Evolutionary conservation across 2,113 vertebrate genomes (phyloP), one percentile per base, ranked within the genome.

Genomic region (Thinocorus orbignyianus): DNA sequence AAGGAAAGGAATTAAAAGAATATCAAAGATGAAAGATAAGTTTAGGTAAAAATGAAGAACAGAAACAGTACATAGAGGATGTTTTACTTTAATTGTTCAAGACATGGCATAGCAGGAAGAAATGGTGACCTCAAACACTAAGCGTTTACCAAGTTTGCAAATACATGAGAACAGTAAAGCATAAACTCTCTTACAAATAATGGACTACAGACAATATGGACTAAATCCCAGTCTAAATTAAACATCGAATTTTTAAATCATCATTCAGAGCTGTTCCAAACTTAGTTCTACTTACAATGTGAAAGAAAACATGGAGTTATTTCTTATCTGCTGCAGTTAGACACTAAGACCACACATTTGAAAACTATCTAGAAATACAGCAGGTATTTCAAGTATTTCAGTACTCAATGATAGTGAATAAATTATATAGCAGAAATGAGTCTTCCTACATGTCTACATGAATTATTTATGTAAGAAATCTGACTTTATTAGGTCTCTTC

Each of bases 201-300:
- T 23, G n/a, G n/a, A 33, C 9, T 46, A 61, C 48, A 61, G 90
- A 82, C 57, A 77, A 72, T 65, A 82, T 66, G 62, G 81, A 85
- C 62, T 80, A 65, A 80, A 89, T 54, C 52, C 70, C 84, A 80
- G 70, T 37, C 70, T 89, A 94, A 72, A 87, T 86, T 69, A 93
- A 95, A 94, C 58, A 77, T 31, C 49, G 65, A 9, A 65, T 71
- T 95, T 89, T 77, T 62, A 86, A 83, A 87, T 77, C 46, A 91
- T 58, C 35, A 49, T 15, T 73, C 65, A 52, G 19, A 87, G 54
- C 33, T 14, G 13, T 81, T 81, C 72, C 41, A 33, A 86, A 73
- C 37, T 73, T 54, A 68, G 12, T 31, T 88, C 91, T 72, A 48
- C 49, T 92, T 57, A 65, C 9, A 72, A 10, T 0, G 2, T 7